Base-by-base conservation (phyloP, 2,797 vertebrate genomes). In the Iguana delicatissima region DNA sequence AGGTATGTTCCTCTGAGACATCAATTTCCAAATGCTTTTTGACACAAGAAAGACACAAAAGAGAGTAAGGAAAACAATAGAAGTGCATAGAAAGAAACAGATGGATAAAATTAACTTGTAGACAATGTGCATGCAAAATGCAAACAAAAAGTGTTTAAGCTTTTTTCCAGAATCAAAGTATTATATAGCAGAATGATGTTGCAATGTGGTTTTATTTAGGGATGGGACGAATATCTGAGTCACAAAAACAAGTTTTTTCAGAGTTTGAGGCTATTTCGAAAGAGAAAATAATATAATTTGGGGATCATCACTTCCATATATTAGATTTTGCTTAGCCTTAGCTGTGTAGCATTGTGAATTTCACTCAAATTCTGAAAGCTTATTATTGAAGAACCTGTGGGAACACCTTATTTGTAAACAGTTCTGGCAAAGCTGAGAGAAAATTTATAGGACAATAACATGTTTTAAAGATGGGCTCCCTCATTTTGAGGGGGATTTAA, bases 141-240 rank as follows among this genome's bases (percentile, higher is more conserved):
- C 89, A 87, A 91, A 95, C 86, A 13, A 89, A 93, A 89, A 26
- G 42, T 89, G 85, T 90, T 38, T 90, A 38, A 22, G 46, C 18
- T 12, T 16, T 87, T 92, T 50, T 90, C 85, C 50, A 72, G 2
- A 72, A 91, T 57, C 32, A 88, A 82, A 57, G 42, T 64, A 93
- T 18, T 57, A 72, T 67, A 89, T 76, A 88, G 73, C 82, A 95
- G 91, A 91, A 94, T 85, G 91, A 13, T 87, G 91, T 93, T 94
- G 93, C 82, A 91, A 42, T 42, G 95, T 24, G 85, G 74, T 89
- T 94, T 95, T 92, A 95, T 92, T 92, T 46, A 96, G 95, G 95
- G 95, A 96, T 92, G 96, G 96, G 96, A 96, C 94, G 95, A 96
- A 96, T 92, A 35, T 4, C 67, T 90, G 72, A 46, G 32, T 76